Percentiles rank a stretch among this genome's conserved stretches.
Conservation (phyloP, 2,113 vertebrate species). For the Chaetura pelagica region DNA sequence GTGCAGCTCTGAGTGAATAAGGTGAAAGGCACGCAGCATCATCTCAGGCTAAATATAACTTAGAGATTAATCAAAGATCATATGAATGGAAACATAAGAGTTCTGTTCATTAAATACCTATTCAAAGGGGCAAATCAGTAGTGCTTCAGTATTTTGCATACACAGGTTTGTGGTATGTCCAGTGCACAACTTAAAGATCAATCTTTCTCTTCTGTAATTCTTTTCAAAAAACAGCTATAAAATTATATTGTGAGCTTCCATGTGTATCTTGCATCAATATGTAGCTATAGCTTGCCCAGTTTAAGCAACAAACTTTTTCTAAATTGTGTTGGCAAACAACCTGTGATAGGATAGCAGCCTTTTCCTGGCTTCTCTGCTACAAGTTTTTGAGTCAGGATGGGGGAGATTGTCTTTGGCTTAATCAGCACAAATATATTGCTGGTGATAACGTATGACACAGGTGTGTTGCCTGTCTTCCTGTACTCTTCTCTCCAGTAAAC, state of each 20-base stretch:
- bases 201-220: background rate
- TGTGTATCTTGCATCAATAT: background rate
- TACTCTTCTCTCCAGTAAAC: constrained; percentile 4
- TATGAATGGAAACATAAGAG: background rate
- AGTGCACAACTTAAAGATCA: background rate
- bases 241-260: background rate
- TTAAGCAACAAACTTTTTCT: constrained; percentile 6
- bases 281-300: background rate
- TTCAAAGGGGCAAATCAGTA: background rate
- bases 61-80: background rate
- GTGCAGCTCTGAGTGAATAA: background rate
- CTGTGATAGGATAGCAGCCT: background rate
- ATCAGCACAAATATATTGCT: constrained; percentile 15
- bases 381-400: constrained; percentile 4
- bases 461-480: background rate
- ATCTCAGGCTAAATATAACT: background rate
- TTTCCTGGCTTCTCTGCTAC: background rate
- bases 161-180: background rate
- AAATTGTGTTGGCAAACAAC: background rate
- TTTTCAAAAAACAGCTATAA: background rate
- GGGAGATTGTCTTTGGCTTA: background rate
- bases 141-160: background rate
- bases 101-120: background rate
- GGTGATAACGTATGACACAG: background rate
- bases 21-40: background rate